Evolutionary conservation across 37 sponge, comb jelly and placozoan species (phyloP), one percentile per base, ranked within the genome.

Genomic region (Hexactinellida sp.): DNA sequence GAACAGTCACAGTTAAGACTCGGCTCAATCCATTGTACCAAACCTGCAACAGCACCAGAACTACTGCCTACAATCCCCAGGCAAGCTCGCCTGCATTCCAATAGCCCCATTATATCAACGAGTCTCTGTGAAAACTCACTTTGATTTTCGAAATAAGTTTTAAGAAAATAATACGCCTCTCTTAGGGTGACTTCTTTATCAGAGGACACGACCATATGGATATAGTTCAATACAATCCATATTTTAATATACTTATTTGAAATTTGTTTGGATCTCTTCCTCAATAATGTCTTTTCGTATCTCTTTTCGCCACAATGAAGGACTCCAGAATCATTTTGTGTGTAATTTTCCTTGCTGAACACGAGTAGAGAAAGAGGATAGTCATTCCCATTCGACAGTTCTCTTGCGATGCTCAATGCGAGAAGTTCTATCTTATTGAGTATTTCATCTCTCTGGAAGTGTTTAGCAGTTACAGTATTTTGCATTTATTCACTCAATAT

Each of bases 81-180:
- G 23, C 93, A 92, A 5, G 54, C 82, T 23, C 95, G 82, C 7
- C 89, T 71, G 82, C 93, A 91, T 0, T 90, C 91, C 3, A 87
- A 91, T 36, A 95, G 84, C 25, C 91, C 93, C 24, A 92, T 91
- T 83, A 95, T 90, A 87, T 95, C 95, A 32, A 63, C 30, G 28
- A 63, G 76, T 28, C 76, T 10, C 13, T 63, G 3, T 7, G 76
- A 25, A 63, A 97, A 97, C 23, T 97, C 97, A 37, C 37, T 23
- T 84, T 97, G 97, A 71, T 86, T 88, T 82, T 90, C 86, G 87
- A 97, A 97, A 86, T 91, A 84, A 28, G 91, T 84, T 35, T 90
- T 92, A 10, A 97, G 94, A 51, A 89, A 91, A 88, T 97, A 97
- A 88, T 97, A 97, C 0, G 93, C 97, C 82, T 97, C 97, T 37